Conservation (phyloP, 2,797 vertebrate genomes). For the Onychomys arenicola region DNA sequence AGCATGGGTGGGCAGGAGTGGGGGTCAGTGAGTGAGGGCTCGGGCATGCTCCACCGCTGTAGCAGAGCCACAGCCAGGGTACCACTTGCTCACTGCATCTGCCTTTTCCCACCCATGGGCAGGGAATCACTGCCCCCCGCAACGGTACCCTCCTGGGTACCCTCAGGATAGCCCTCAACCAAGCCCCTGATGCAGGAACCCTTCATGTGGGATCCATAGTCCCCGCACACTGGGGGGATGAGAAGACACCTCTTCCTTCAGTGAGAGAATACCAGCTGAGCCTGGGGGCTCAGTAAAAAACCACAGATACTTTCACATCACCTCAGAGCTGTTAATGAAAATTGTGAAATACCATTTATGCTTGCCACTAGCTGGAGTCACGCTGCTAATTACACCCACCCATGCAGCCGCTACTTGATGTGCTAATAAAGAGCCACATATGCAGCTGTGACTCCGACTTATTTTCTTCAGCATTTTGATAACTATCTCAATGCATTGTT, state of each 20-base stretch:
- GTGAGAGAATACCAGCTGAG: neutral
- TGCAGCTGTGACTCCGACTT: neutral
- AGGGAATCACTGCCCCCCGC: neutral
- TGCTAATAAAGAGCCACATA: neutral
- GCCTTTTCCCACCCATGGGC: neutral
- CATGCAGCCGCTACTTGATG: accelerated
- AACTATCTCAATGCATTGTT: neutral
- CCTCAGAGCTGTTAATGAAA: constrained; percentile 14
- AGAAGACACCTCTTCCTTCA: neutral
- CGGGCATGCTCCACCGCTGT: accelerated
- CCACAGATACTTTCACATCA: neutral
- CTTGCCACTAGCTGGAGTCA: neutral
- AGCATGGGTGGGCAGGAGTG: accelerated
- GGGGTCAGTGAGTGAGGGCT: neutral
- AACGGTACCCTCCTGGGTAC: accelerated
- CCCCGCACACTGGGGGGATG: neutral
- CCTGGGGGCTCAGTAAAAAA: neutral
- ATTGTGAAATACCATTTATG: neutral
- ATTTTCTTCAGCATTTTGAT: constrained; percentile 5
- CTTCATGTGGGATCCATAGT: neutral
- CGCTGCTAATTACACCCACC: neutral
- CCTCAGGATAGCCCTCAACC: accelerated
- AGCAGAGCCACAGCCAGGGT: accelerated
- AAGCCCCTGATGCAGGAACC: neutral
- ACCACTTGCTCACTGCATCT: accelerated